Conservation (phyloP, 2,797 vertebrate species). For the Catostomus latipinnis region DNA sequence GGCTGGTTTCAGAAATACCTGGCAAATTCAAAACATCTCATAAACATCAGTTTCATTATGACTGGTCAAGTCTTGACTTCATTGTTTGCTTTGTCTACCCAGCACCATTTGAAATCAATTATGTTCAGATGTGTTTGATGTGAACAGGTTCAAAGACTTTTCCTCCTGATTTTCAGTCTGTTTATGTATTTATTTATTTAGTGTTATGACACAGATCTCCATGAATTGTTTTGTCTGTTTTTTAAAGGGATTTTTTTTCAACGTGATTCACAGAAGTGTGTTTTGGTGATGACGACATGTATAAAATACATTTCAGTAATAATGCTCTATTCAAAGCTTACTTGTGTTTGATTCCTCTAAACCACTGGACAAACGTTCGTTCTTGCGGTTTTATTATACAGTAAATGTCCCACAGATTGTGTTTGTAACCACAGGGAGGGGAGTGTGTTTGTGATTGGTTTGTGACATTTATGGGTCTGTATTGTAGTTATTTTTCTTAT, state of each 20-base stretch:
- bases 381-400: constrained; percentile 34
- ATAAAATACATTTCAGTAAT: neutral
- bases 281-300: neutral
- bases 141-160: constrained; percentile 37
- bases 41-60: constrained; percentile 58
- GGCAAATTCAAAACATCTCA: constrained; percentile 40
- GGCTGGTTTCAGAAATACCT: constrained; percentile 51
- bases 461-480: constrained; percentile 38
- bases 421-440: constrained; percentile 24
- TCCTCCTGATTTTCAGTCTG: constrained; percentile 32
- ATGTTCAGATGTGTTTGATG: constrained; percentile 20
- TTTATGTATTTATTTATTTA: constrained; percentile 10
- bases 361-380: constrained; percentile 12
- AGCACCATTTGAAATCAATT: constrained; percentile 50
- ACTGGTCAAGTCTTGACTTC: constrained; percentile 34
- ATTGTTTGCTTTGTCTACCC: constrained; percentile 22
- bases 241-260: neutral
- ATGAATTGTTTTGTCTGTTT: neutral
- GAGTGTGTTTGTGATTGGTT: constrained; percentile 41
- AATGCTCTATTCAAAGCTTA: neutral
- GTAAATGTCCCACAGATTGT: constrained; percentile 16
- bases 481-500: constrained; percentile 40
- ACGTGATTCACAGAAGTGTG: neutral
- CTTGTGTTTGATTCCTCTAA: constrained; percentile 15
- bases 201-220: neutral